Conservation (phyloP, 2,113 vertebrate species). For the Psettodes erumei region DNA sequence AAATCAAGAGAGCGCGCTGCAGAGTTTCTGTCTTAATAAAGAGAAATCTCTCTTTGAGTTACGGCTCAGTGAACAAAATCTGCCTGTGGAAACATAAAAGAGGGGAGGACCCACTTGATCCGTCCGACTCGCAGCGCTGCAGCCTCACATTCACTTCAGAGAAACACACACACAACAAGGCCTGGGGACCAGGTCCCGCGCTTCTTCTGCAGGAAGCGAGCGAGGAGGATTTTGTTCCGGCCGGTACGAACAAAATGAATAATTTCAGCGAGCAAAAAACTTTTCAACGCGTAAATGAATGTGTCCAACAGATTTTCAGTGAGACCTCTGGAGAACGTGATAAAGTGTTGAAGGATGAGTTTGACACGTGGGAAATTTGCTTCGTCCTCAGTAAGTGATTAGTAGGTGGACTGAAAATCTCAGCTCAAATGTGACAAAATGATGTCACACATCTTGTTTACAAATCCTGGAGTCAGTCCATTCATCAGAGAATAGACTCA, state of each 20-base stretch:
- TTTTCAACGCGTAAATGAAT: not conserved
- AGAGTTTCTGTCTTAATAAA: not conserved
- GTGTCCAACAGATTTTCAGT: too few relatives aligned
- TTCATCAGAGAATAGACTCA: too few relatives aligned
- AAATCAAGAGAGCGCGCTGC: not conserved
- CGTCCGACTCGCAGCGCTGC: not conserved
- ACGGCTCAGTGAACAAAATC: not conserved
- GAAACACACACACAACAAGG: not conserved
- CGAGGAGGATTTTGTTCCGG: not conserved
- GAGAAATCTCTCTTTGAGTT: not conserved
- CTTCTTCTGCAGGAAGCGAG: not conserved
- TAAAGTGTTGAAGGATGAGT: not conserved
- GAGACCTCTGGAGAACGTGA: not conserved
- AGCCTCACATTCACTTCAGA: not conserved
- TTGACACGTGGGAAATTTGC: conserved; percentile 4
- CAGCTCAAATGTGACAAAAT: not conserved
- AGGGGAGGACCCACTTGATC: not conserved
- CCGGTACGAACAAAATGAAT: not conserved
- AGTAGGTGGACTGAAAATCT: too few relatives aligned
- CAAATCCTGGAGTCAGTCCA: too few relatives aligned
- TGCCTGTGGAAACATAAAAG: not conserved
- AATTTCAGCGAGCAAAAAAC: not conserved
- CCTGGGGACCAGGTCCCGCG: not conserved
- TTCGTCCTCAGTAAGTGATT: not conserved
- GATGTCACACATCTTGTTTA: too few relatives aligned